A percentile compares a stretch with the other conserved stretches of the same genome.
Conservation (phyloP, 2,113 vertebrate genomes). For the Riparia riparia region DNA sequence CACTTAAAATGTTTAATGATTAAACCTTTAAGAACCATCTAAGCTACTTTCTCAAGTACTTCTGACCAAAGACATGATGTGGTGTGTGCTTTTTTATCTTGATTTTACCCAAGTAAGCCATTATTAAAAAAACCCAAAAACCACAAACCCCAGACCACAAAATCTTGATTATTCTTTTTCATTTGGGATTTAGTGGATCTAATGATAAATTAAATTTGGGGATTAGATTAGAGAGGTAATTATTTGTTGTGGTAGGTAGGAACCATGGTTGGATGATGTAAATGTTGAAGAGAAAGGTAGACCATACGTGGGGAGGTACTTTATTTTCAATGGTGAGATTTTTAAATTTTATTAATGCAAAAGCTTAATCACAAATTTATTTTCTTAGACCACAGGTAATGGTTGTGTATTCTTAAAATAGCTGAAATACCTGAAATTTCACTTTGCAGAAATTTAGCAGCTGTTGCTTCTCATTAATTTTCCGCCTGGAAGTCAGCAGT, state of each 20-base stretch:
- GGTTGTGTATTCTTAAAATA: neutral
- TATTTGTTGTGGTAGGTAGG: neutral
- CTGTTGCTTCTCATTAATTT: neutral
- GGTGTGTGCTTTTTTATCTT: neutral
- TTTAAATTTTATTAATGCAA: neutral
- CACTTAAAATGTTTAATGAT: neutral
- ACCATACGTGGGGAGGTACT: neutral
- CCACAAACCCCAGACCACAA: fast-evolving
- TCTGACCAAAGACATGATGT: neutral
- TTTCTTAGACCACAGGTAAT: neutral
- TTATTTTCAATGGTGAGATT: neutral
- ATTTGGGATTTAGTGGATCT: neutral
- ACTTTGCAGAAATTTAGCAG: neutral
- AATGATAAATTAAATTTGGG: neutral
- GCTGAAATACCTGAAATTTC: neutral
- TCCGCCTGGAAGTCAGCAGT: neutral
- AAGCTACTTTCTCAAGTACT: neutral
- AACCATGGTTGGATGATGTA: neutral
- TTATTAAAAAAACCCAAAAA: neutral
- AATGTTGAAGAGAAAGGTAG: neutral
- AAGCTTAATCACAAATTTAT: neutral
- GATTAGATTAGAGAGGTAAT: neutral
- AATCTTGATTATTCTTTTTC: neutral
- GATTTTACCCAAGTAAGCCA: neutral
- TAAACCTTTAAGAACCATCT: neutral